These are phyloP conservation scores for Platycercus adscitus DNA, from an alignment of 2,113 vertebrate genomes.

Conservation along the genomic window DNA sequence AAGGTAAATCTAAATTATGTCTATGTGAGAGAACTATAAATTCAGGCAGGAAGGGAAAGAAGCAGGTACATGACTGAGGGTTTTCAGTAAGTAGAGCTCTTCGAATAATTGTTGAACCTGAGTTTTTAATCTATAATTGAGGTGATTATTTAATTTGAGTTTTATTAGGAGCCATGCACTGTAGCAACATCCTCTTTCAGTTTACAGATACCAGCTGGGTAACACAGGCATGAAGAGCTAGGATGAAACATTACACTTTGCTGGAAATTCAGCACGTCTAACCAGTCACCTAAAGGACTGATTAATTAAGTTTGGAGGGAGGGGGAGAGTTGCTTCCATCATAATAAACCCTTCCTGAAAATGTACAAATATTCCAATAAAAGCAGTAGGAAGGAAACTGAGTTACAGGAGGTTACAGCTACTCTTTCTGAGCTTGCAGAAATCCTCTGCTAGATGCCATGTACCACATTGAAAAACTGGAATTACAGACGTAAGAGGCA, in stretches of 20 bases:
- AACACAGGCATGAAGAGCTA: neutral
- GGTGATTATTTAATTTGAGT: constrained; percentile 52
- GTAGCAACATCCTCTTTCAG: constrained; percentile 10
- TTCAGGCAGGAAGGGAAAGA: neutral
- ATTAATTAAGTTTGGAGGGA: constrained; percentile 49
- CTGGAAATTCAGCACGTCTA: constrained; percentile 23
- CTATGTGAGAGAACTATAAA: constrained; percentile 1
- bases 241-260: constrained; percentile 23
- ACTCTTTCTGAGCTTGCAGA: neutral
- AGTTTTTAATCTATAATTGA: constrained; percentile 58
- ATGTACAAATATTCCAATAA: neutral
- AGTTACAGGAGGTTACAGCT: neutral
- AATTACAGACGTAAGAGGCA: neutral
- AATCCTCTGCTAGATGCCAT: neutral
- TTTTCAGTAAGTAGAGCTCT: constrained; percentile 17
- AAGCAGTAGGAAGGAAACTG: neutral
- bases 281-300: constrained; percentile 55
- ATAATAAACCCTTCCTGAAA: constrained; percentile 33
- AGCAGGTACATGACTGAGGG: neutral
- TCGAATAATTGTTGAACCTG: constrained; percentile 26
- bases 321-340: neutral
- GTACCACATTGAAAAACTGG: neutral
- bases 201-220: constrained; percentile 24
- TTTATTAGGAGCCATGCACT: constrained; percentile 40
- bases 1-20: constrained; percentile 29